Evolutionary conservation across 2,113 vertebrate species (phyloP), one percentile per base, ranked within the genome.

Genomic region (Entelurus aequoreus): DNA sequence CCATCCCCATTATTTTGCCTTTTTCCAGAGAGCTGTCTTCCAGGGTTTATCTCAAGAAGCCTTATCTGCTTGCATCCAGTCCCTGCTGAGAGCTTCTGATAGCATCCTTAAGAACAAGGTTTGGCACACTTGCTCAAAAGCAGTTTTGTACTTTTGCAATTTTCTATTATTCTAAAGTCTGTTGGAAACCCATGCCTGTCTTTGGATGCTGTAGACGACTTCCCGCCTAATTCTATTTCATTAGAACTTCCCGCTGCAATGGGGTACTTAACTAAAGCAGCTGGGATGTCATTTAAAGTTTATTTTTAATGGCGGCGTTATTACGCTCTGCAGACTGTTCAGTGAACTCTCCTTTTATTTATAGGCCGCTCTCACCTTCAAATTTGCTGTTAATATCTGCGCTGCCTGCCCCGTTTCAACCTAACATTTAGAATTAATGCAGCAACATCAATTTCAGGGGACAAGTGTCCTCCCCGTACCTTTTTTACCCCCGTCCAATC

Each of bases 21-120:
- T 69, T 28, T 80, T 77, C 71, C 88, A 99, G 97, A 95, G 93
- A 90, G 90, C 94, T 11, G 96, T 98, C 75, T 99, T 99, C 84
- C 96, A 99, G 86, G 97, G 97, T 78, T 90, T 99, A 78, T 98
- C 96, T 1, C 97, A 99, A 82, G 97, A 99, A 84, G 95, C 95
- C 6, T 90, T 99, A 80, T 98, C 95, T 61, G 95, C 96, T 63
- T 99, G 97, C 79, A 96, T 96, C 86, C 93, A 94, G 76, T 99
- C 97, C 0, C 87, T 99, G 66, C 90, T 99, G 65, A 94, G 91
- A 89, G 96, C 97, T 36, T 92, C 94, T 1, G 96, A 98, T 72
- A 88, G 94, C 55, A 97, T 99, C 87, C 85, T 91, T 72, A 98
- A 95, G 91, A 99, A 89, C 87, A 99, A 99, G 96, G 97, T 98